Conservation (phyloP, 2,888 invertebrate genomes). For the Drosophila melanosoma region DNA sequence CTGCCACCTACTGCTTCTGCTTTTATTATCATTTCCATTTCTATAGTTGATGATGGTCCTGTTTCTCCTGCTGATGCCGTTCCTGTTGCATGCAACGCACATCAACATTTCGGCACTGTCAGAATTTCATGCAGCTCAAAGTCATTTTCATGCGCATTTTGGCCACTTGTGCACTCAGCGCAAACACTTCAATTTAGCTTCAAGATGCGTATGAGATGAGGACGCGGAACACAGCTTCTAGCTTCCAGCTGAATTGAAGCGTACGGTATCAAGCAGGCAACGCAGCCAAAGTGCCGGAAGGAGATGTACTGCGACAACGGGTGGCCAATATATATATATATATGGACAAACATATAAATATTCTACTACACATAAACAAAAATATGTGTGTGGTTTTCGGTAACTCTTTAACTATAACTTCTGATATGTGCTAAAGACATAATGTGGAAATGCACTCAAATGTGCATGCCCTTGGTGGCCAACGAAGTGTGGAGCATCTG, state of each 20-base stretch:
- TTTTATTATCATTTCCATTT: constrained; percentile 26
- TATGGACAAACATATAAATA: constrained; percentile 10
- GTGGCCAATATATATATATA: constrained; percentile 24
- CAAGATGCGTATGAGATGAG: constrained; percentile 64
- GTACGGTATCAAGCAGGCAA: constrained; percentile 51
- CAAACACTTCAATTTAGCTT: constrained; percentile 80
- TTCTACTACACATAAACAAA: not conserved
- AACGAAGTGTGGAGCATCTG: constrained; percentile 12
- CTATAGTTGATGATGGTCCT: constrained; percentile 38
- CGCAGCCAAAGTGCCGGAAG: constrained; percentile 73
- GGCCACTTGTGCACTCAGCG: constrained; percentile 73
- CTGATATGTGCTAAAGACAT: constrained; percentile 77
- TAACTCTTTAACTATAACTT: constrained; percentile 79
- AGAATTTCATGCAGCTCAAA: constrained; percentile 74
- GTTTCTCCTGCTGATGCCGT: constrained; percentile 21
- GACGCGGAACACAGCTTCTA: constrained; percentile 6
- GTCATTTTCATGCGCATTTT: constrained; percentile 79
- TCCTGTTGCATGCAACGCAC: constrained; percentile 13
- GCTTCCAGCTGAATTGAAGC: constrained; percentile 34
- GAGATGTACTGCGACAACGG: constrained; percentile 46
- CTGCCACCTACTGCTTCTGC: not conserved
- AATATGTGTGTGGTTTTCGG: constrained; percentile 10
- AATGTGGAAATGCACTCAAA: constrained; percentile 73
- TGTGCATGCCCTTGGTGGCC: constrained; percentile 57
- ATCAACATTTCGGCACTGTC: constrained; percentile 32